phyloP scores from a whole-genome alignment of 2,113 vertebrate genomes.

The Melanocharis versteri region DNA sequence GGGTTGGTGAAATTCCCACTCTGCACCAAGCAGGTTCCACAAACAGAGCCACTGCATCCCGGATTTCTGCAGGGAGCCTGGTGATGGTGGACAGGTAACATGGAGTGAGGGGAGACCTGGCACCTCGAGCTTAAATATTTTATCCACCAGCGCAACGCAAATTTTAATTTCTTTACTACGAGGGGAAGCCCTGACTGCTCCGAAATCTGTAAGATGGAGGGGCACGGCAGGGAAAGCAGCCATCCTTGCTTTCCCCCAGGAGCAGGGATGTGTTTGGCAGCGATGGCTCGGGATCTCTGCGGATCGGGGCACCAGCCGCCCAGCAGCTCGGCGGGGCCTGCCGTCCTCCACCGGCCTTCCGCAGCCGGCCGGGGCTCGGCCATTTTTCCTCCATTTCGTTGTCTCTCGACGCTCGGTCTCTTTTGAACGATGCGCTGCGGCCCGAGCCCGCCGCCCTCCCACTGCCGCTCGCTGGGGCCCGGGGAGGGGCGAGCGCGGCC shows the following conservation, averaged over 20 bases:
- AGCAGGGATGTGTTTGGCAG: not conserved
- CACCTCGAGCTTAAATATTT: not conserved
- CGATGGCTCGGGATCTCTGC: not conserved
- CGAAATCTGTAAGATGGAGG: not conserved
- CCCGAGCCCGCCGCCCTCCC: constrained; percentile 2
- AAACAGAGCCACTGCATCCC: not conserved
- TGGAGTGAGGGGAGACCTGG: not conserved
- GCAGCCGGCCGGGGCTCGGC: not conserved
- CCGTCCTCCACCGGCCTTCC: not conserved
- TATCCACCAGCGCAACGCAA: rapidly evolving
- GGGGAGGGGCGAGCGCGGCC: not conserved
- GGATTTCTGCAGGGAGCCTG: not conserved
- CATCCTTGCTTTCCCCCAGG: not conserved
- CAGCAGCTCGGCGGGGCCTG: not conserved
- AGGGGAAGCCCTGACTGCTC: not conserved
- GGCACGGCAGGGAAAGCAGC: not conserved
- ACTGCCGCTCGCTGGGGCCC: not conserved
- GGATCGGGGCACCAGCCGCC: not conserved
- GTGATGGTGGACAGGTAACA: not conserved
- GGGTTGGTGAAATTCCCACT: not conserved
- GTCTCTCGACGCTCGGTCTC: not conserved
- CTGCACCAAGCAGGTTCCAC: not conserved
- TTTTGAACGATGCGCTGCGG: not conserved
- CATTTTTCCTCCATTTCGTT: not conserved
- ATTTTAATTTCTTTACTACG: not conserved